These are phyloP conservation scores for Drosophila pseudoobscura DNA, from an alignment of 1,140 invertebrate species.

Conservation along the genomic window DNA sequence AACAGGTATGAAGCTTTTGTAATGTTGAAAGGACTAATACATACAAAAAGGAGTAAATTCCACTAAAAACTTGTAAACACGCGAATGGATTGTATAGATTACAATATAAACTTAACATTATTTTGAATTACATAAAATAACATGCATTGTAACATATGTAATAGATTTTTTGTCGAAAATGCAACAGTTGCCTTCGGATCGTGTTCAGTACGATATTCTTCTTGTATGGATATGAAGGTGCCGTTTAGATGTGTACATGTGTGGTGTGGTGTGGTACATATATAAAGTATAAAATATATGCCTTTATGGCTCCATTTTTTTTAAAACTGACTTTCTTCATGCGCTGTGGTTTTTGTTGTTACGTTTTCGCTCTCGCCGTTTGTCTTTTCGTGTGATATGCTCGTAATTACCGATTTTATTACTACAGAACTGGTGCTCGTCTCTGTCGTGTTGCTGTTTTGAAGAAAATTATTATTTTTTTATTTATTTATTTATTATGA, in stretches of 20 bases:
- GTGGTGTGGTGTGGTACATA: constrained; percentile 1
- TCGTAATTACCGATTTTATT: constrained; percentile 82
- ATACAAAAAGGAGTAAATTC: constrained; percentile 25
- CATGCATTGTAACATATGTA: constrained; percentile 8
- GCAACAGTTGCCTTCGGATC: constrained; percentile 24
- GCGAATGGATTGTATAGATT: constrained; percentile 3
- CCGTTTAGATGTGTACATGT: background rate
- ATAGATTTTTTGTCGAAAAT: constrained; percentile 21
- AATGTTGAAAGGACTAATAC: constrained; percentile 9
- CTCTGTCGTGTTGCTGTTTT: constrained; percentile 75
- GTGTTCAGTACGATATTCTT: background rate
- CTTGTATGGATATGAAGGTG: constrained; percentile 1
- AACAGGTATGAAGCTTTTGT: constrained; percentile 1
- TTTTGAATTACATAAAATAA: constrained; percentile 21
- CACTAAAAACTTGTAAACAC: constrained; percentile 29
- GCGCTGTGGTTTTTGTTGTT: constrained; percentile 67
- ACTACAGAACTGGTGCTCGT: constrained; percentile 79
- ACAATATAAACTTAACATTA: constrained; percentile 35
- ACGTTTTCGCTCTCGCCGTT: constrained; percentile 76
- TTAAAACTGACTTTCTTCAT: constrained; percentile 80
- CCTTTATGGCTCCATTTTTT: constrained; percentile 3
- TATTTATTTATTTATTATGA: background rate
- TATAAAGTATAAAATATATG: background rate
- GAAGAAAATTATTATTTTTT: background rate
- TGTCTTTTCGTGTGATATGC: constrained; percentile 77